Evolutionary conservation across 2,797 vertebrate species (phyloP).

Genomic region (Rhadinocentrus ornatus): DNA sequence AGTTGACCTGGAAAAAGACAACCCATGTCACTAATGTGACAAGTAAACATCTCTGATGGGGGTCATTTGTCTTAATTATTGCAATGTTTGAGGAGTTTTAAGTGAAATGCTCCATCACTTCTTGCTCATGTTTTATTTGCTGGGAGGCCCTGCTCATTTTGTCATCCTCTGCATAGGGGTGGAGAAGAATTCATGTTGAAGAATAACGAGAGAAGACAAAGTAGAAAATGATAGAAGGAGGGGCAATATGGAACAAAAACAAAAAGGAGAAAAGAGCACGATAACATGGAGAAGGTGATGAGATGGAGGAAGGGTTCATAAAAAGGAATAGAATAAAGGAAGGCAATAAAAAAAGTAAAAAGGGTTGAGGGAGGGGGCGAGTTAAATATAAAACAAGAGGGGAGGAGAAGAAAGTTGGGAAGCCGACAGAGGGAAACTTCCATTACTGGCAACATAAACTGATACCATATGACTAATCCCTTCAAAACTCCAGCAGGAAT

Average conservation of each 20-base stretch:
- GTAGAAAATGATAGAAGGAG: neutral
- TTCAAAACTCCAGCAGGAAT: constrained; percentile 58
- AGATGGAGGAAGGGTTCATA: neutral
- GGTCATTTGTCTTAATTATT: constrained; percentile 23
- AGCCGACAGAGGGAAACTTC: constrained; percentile 53
- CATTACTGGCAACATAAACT: constrained; percentile 72
- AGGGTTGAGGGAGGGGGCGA: neutral
- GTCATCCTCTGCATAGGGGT: constrained; percentile 32
- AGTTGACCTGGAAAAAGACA: constrained; percentile 9
- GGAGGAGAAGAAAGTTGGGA: constrained; percentile 2
- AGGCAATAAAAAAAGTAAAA: constrained; percentile 14
- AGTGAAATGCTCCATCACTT: constrained; percentile 15
- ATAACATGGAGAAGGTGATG: constrained; percentile 16
- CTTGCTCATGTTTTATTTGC: constrained; percentile 25
- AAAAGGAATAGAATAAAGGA: constrained; percentile 14
- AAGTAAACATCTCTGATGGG: constrained; percentile 17
- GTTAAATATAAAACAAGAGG: neutral
- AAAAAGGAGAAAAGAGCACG: neutral
- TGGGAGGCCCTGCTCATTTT: constrained; percentile 24
- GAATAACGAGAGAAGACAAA: constrained; percentile 1
- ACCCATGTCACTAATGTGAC: neutral
- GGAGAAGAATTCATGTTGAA: constrained; percentile 4
- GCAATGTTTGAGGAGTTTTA: neutral
- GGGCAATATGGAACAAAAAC: neutral
- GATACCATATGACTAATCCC: constrained; percentile 73